These are phyloP conservation scores for Xanthorhoe designata DNA, from an alignment of 2,888 invertebrate genomes.

Conservation along the genomic window DNA sequence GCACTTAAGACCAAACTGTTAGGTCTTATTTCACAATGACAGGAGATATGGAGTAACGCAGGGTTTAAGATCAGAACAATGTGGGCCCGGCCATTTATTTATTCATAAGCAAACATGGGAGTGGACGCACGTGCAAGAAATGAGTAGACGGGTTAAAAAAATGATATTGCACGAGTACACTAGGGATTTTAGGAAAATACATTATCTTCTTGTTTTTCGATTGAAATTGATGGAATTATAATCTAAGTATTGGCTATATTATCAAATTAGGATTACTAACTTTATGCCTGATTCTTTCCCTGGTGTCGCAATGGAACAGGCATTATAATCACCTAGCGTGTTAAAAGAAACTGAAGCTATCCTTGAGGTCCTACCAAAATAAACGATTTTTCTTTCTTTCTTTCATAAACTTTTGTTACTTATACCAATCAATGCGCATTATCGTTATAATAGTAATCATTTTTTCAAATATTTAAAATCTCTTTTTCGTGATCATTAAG, in stretches of 20 bases:
- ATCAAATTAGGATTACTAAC: neutral
- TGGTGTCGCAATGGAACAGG: too few species aligned
- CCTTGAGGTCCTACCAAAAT: too few species aligned
- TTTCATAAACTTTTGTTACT: too few species aligned
- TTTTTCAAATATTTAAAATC: too few species aligned
- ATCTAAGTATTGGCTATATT: neutral
- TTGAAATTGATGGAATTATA: conserved; percentile 1
- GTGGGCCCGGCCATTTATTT: conserved; percentile 45
- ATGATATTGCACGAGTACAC: conserved; percentile 33
- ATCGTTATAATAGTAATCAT: too few species aligned
- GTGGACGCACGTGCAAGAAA: conserved; percentile 46
- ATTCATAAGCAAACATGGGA: conserved; percentile 46
- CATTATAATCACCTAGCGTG: too few species aligned
- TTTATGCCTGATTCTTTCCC: too few species aligned
- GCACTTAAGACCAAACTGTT: neutral
- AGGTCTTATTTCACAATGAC: conserved; percentile 4
- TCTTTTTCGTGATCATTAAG: too few species aligned
- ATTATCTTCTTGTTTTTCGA: conserved; percentile 17
- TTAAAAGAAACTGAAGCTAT: too few species aligned
- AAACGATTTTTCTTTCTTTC: too few species aligned
- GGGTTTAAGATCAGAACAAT: conserved; percentile 40
- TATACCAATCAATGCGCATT: too few species aligned
- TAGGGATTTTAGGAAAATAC: conserved; percentile 24
- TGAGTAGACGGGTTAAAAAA: conserved; percentile 44
- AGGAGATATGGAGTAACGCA: conserved; percentile 6